These are phyloP conservation scores for Tipula vernalis DNA, from an alignment of 2,888 invertebrate species.

Conservation along the genomic window DNA sequence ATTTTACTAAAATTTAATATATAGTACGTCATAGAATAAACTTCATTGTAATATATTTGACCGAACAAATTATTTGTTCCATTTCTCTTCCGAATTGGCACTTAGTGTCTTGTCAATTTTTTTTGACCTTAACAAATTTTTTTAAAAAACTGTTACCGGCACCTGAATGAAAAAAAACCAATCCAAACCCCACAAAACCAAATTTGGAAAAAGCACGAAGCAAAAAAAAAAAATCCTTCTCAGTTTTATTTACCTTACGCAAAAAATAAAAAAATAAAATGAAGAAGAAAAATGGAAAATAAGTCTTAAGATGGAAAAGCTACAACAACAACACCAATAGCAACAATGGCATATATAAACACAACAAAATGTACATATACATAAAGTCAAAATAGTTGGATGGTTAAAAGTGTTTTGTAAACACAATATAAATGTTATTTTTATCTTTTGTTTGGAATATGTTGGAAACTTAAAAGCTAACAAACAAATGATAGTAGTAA, in stretches of 20 bases:
- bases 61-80: too few species aligned
- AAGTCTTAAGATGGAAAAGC: not conserved
- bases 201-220: not conserved
- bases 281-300: not conserved
- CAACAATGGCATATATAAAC: not conserved
- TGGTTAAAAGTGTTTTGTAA: conserved; percentile 4
- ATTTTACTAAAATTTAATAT: too few species aligned
- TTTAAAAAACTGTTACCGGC: not conserved
- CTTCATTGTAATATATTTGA: too few species aligned
- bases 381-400: not conserved
- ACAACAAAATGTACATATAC: not conserved
- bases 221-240: not conserved
- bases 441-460: not conserved
- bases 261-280: not conserved
- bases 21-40: too few species aligned
- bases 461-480: not conserved
- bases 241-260: not conserved
- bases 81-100: too few species aligned
- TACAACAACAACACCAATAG: not conserved
- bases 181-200: not conserved
- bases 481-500: not conserved
- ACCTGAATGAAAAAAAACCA: not conserved
- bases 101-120: too few species aligned
- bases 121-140: too few species aligned
- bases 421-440: not conserved